A percentile compares a stretch with the other conserved stretches of the same genome.
Evolutionary conservation across 2,113 vertebrate genomes (phyloP).

Genomic region (Scatophagus argus): DNA sequence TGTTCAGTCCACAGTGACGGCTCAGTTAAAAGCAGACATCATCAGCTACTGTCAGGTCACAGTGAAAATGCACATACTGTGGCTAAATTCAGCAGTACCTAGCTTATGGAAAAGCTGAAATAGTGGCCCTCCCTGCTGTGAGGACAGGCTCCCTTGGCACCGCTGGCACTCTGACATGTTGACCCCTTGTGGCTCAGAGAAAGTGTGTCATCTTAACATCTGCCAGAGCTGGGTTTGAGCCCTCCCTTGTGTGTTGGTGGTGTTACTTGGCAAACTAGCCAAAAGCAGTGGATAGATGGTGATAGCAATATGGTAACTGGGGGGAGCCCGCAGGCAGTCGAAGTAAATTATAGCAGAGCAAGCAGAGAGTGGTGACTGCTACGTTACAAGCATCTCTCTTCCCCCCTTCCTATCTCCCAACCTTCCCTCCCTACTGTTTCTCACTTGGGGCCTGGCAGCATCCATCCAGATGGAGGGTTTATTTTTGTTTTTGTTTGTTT

Average conservation of each 20-base stretch:
- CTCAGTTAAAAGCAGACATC: slow-evolving; percentile 7
- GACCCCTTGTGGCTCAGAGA: slow-evolving; percentile 75
- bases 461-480: slow-evolving; percentile 86
- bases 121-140: slow-evolving; percentile 40
- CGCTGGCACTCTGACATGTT: slow-evolving; percentile 68
- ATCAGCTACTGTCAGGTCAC: slow-evolving; percentile 9
- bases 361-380: slow-evolving; percentile 55
- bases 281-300: slow-evolving; percentile 62
- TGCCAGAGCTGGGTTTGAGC: slow-evolving; percentile 67
- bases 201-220: slow-evolving; percentile 80
- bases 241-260: slow-evolving; percentile 63
- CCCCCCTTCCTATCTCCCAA: slow-evolving; percentile 39
- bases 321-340: slow-evolving; percentile 47
- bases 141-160: slow-evolving; percentile 51
- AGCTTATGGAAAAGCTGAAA: slow-evolving; percentile 8
- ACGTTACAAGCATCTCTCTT: slow-evolving; percentile 37
- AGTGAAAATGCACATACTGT: slow-evolving; percentile 28
- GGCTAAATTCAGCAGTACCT: slow-evolving; percentile 32
- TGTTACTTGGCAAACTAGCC: slow-evolving; percentile 73
- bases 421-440: slow-evolving; percentile 70
- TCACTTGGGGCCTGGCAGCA: slow-evolving; percentile 78
- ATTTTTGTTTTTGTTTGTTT: slow-evolving; percentile 86
- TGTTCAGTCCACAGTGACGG: neutral
- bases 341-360: slow-evolving; percentile 64
- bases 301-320: slow-evolving; percentile 65